phyloP scores from a whole-genome alignment of 2,797 vertebrate species.

The Loris lydekkerianus region DNA sequence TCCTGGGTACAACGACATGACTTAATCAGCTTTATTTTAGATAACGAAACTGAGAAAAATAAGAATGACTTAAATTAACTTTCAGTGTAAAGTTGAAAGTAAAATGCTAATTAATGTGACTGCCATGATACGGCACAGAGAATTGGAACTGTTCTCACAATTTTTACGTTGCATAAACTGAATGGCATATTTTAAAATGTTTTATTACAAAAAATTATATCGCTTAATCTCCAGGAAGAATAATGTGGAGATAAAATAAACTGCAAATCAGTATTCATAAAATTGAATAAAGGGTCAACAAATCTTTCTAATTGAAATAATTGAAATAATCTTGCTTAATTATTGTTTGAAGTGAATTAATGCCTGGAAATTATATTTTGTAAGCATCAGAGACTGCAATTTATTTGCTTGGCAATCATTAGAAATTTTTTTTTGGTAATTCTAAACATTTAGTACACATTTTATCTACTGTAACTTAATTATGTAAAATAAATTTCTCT shows the following conservation, averaged over 20 bases:
- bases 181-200: slow-evolving; percentile 8
- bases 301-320: slow-evolving; percentile 55
- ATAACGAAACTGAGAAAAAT: slow-evolving; percentile 32
- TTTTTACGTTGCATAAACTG: slow-evolving; percentile 36
- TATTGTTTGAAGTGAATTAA: neutral
- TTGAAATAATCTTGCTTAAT: slow-evolving; percentile 26
- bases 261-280: neutral
- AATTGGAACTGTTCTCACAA: neutral
- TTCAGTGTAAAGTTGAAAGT: neutral
- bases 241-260: slow-evolving; percentile 46
- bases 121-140: neutral
- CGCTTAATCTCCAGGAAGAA: neutral
- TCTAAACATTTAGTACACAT: neutral
- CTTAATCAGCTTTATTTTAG: neutral
- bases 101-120: slow-evolving; percentile 5
- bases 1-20: too few species aligned
- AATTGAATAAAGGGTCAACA: neutral
- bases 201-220: neutral
- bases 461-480: neutral
- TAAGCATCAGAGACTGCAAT: slow-evolving; percentile 24
- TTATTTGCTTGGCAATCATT: slow-evolving; percentile 9
- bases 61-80: slow-evolving; percentile 43
- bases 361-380: neutral
- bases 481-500: neutral
- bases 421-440: neutral